A percentile compares a stretch with the other conserved stretches of the same genome.
Conservation (phyloP, 2,797 vertebrate genomes). For the Cossypha heuglini region DNA sequence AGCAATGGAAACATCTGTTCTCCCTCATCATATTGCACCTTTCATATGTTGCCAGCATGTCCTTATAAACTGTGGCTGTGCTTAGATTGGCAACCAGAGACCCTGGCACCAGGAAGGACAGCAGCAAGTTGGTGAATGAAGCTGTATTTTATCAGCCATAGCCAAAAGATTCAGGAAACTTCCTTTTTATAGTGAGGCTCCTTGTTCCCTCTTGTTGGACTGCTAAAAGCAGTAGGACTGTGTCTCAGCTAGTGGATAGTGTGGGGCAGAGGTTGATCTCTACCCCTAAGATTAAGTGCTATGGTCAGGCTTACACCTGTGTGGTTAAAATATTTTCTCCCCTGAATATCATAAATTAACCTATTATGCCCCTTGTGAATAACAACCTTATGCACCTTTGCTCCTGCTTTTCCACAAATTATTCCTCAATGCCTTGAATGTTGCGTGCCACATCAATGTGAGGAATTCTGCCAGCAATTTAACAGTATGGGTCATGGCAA, state of each 20-base stretch:
- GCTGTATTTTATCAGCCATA: neutral
- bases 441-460: neutral
- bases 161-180: neutral
- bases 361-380: neutral
- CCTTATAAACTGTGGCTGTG: neutral
- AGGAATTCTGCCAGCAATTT: neutral
- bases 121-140: neutral
- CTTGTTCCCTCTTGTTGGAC: neutral
- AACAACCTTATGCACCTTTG: neutral
- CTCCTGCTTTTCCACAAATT: neutral
- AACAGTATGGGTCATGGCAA: neutral
- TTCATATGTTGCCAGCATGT: neutral
- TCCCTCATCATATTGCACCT: neutral
- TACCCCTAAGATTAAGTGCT: neutral
- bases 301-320: neutral
- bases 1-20: neutral
- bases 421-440: neutral
- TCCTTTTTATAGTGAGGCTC: neutral
- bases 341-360: rapidly evolving
- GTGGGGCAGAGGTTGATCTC: neutral
- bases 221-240: neutral
- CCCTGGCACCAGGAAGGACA: neutral
- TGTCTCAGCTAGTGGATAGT: neutral
- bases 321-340: neutral
- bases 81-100: neutral